Evolutionary conservation across 30 jellyfish, hydroid and myxozoan species (phyloP), one percentile per base, ranked within the genome.

Genomic region (Hydractinia echinata): DNA sequence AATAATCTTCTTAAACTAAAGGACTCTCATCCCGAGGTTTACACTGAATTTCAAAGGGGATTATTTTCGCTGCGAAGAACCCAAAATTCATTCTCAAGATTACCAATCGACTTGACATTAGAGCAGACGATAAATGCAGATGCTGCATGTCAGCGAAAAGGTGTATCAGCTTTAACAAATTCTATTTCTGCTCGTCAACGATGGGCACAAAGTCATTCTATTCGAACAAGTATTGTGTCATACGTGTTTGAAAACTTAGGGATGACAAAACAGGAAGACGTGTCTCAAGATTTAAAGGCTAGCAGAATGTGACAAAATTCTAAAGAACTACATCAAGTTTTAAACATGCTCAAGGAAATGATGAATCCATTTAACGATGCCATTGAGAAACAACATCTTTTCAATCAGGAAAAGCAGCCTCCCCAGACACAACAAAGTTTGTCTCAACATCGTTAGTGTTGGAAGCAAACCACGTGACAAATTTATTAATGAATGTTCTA

Each of bases 141-240:
- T n/a, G n/a, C n/a, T n/a, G n/a, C n/a, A n/a, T 30, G 19, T 14
- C 18, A 60, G 70, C 19, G n/a, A 13, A 60, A 60, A 60, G 19
- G 70, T 13, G 3, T 14, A 16, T 60, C 19, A 13, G 70, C 1
- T 13, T 60, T 0, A 60, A 60, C 1, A 60, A 60, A 60, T 0
- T 60, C 70, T 16, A 60, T 68, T 11, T 68, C 79, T 68, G 79
- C 79, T 10, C 1, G 79, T 10, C 79, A 68, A 68, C 39, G 50
- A 68, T 68, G 79, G 53, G 79, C 79, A 15, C 39, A 68, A 30
- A 15, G n/a, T 15, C 79, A 68, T 68, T 68, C 79, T n/a, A n/a
- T n/a, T n/a, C n/a, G 51, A 20, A 20, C 50, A 11, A 68, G 15
- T 49, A 30, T 68, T 68, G 79, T 68, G 15, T 68, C 50, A 15